Conservation (phyloP, 2,113 vertebrate genomes). For the Glaucomys volans region DNA sequence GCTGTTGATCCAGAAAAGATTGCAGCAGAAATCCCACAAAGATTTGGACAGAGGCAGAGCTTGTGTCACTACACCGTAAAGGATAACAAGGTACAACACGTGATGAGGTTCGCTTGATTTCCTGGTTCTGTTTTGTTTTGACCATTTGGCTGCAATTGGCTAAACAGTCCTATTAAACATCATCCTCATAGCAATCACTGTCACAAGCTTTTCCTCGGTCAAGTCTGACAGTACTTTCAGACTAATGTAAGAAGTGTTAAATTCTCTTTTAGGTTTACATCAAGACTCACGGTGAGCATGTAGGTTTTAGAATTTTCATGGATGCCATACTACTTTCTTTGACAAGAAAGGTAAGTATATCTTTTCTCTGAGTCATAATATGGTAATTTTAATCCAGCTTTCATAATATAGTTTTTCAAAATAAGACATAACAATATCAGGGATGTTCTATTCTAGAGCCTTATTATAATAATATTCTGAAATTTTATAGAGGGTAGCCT, state of each 20-base stretch:
- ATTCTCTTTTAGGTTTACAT: conserved; percentile 93
- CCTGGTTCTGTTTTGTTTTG: not conserved
- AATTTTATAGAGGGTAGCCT: not conserved
- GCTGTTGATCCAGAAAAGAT: conserved; percentile 93
- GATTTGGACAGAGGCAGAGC: conserved; percentile 97
- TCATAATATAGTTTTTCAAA: conserved; percentile 38
- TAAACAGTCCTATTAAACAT: not conserved
- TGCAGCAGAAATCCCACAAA: conserved; percentile 92
- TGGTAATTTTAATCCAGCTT: not conserved
- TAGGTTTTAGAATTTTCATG: conserved; percentile 99
- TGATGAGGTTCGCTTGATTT: not conserved
- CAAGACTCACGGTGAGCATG: conserved; percentile 96
- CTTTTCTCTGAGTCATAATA: not conserved
- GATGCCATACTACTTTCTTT: conserved; percentile 97
- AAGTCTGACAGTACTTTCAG: not conserved
- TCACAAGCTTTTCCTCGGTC: not conserved
- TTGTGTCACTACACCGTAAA: conserved; percentile 98
- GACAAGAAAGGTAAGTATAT: conserved; percentile 93
- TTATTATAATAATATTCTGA: not conserved
- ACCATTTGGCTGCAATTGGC: not conserved
- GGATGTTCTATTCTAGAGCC: not conserved
- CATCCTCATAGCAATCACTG: not conserved
- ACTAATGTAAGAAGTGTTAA: not conserved
- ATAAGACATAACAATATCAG: not conserved
- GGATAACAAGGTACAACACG: conserved; percentile 92